Evolutionary conservation across 2,113 vertebrate species (phyloP).

Genomic region (Crotalus tigris): DNA sequence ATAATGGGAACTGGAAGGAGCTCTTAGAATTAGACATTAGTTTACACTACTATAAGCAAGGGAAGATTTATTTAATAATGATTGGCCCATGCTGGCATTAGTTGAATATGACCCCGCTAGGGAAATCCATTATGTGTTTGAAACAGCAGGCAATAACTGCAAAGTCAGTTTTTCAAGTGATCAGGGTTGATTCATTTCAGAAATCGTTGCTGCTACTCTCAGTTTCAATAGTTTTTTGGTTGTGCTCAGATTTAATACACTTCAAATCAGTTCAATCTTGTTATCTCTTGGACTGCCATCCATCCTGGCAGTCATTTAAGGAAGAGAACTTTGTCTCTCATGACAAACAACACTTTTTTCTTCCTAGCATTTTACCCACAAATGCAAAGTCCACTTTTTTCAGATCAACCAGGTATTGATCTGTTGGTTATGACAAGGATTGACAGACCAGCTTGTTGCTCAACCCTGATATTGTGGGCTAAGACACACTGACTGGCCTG

Average conservation of each 20-base stretch:
- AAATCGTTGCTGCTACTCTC: not conserved
- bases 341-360: not conserved
- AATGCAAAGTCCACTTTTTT: not conserved
- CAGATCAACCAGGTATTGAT: not conserved
- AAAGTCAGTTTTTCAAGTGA: not conserved
- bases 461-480: not conserved
- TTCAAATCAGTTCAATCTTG: not conserved
- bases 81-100: not conserved
- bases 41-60: not conserved
- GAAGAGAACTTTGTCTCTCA: not conserved
- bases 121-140: slow-evolving; percentile 1
- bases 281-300: not conserved
- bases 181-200: not conserved
- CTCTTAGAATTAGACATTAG: not conserved
- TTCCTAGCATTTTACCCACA: not conserved
- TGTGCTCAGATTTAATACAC: not conserved
- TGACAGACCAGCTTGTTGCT: not conserved
- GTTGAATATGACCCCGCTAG: not conserved
- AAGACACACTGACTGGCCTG: not conserved
- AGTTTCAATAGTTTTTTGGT: not conserved
- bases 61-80: not conserved
- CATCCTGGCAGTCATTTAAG: not conserved
- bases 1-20: not conserved
- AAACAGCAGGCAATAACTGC: not conserved
- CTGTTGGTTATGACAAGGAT: not conserved